These are phyloP conservation scores for Ostrea edulis DNA, from an alignment of 1,140 invertebrate species.

Conservation along the genomic window DNA sequence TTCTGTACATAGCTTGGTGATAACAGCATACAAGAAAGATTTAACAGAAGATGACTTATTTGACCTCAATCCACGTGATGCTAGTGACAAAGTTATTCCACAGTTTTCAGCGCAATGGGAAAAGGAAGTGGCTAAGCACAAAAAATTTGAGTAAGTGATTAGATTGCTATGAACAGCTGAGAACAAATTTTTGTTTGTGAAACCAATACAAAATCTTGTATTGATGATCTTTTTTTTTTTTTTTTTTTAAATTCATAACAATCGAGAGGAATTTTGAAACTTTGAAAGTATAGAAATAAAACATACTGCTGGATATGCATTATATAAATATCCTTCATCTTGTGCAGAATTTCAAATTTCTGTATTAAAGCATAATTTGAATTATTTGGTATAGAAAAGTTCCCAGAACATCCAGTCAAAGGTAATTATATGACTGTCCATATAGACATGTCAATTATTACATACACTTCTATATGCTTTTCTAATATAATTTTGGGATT, in stretches of 20 bases:
- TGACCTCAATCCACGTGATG: conserved; percentile 92
- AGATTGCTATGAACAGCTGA: background rate
- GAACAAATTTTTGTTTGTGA: no score
- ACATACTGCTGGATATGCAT: no score
- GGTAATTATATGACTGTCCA: background rate
- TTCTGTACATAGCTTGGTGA: conserved; percentile 82
- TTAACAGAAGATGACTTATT: conserved; percentile 92
- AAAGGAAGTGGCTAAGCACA: conserved; percentile 72
- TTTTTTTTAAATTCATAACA: no score
- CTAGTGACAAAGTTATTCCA: conserved; percentile 89
- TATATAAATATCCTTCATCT: no score
- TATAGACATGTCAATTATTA: background rate
- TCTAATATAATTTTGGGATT: no score
- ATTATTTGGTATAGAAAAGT: background rate
- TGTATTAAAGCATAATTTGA: no score
- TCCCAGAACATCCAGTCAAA: background rate
- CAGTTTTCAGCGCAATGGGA: conserved; percentile 93
- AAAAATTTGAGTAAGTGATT: conserved; percentile 26
- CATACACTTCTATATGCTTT: no score
- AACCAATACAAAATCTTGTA: no score
- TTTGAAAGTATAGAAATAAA: no score
- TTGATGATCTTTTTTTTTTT: no score
- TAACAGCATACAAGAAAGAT: conserved; percentile 88
- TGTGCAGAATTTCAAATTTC: no score
- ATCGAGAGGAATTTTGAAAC: no score